Conservation (phyloP, 2,888 invertebrate species). For the Phymatocera aterrima region DNA sequence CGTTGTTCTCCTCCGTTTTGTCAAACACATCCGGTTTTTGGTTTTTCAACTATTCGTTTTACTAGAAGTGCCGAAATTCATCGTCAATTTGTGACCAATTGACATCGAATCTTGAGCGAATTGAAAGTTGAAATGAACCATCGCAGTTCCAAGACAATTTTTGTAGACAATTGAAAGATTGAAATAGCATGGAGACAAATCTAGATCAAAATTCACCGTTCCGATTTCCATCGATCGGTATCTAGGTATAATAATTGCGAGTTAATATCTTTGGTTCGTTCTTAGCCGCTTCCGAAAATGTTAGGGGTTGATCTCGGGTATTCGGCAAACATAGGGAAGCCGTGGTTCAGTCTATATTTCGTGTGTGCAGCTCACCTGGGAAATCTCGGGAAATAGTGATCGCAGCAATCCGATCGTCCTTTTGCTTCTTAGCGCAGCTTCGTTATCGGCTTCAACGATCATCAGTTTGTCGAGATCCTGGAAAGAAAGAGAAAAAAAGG, state of each 20-base stretch:
- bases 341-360: background rate
- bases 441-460: constrained; percentile 81
- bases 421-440: constrained; percentile 84
- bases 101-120: too few relatives aligned
- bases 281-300: background rate
- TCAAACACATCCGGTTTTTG: too few relatives aligned
- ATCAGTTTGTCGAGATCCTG: constrained; percentile 84
- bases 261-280: background rate
- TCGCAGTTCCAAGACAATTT: too few relatives aligned
- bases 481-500: constrained; percentile 52
- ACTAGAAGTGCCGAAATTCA: too few relatives aligned
- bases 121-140: too few relatives aligned
- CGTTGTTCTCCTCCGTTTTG: too few relatives aligned
- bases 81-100: too few relatives aligned
- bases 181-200: background rate
- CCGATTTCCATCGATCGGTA: background rate
- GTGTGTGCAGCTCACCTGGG: constrained; percentile 83
- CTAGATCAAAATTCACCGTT: background rate
- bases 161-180: background rate
- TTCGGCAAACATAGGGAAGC: background rate
- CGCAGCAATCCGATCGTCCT: constrained; percentile 86
- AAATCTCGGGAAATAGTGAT: constrained; percentile 84
- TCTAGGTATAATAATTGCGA: background rate
- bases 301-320: constrained; percentile 18
- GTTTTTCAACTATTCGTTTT: too few relatives aligned